Conservation (phyloP, 2,797 vertebrate genomes). For the Onychomys arenicola region DNA sequence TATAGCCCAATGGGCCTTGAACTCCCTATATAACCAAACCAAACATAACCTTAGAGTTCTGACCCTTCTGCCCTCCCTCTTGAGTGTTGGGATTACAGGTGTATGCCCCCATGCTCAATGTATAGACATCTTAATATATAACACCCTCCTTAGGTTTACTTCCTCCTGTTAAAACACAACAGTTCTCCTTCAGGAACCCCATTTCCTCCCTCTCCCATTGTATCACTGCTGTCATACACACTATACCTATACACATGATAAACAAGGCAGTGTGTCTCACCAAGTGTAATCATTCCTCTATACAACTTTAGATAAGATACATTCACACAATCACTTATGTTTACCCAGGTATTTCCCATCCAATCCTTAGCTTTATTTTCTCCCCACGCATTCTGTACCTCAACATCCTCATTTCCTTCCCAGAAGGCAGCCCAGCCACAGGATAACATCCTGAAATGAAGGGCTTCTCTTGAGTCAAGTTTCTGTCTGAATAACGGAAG, state of each 20-base stretch:
- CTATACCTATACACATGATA: background rate
- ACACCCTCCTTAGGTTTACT: background rate
- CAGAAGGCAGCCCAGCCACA: background rate
- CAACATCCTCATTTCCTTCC: background rate
- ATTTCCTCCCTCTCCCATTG: background rate
- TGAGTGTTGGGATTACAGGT: background rate
- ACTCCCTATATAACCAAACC: background rate
- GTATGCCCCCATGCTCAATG: background rate
- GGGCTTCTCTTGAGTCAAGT: background rate
- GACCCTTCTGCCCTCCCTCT: background rate
- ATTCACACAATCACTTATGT: background rate
- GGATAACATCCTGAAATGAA: background rate
- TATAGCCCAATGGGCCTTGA: background rate
- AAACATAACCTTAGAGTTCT: background rate
- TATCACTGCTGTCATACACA: background rate
- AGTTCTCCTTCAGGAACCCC: background rate
- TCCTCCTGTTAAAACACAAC: constrained; percentile 30
- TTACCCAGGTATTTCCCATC: constrained; percentile 13
- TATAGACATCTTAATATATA: background rate
- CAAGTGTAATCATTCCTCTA: background rate
- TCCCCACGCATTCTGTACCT: background rate
- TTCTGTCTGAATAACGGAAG: background rate
- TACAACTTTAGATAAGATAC: constrained; percentile 11
- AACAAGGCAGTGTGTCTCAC: background rate
- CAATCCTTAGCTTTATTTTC: constrained; percentile 38